Evolutionary conservation across 2,888 invertebrate genomes (phyloP), one percentile per base, ranked within the genome.

Genomic region (Drosophila helvetica): DNA sequence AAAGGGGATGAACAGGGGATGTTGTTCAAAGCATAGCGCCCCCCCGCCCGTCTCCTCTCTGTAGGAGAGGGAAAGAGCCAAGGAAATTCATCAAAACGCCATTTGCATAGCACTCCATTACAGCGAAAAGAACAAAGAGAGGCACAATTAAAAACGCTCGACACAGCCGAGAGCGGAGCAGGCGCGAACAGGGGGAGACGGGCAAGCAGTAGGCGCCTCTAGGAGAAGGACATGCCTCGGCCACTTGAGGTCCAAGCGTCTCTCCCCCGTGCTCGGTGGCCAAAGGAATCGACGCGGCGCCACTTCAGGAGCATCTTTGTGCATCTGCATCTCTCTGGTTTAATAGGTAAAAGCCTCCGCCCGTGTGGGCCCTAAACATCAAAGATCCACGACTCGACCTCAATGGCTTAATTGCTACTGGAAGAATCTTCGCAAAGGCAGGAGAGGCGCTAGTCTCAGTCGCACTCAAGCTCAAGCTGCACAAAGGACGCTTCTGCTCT

Each of bases 21-120:
- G 63, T 59, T 70, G 68, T 54, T 71, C 78, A 79, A 81, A 83
- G 84, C 66, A 19, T 17, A 79, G 78, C 81, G 79, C 82, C 69
- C 10, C 10, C 6, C 5, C 15, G 1, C 0, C 22, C n/a, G 22
- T 22, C 22, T 22, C 5, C 38, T 6, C 38, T n/a, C 38, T 15
- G 38, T 2, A 5, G 2, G 6, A 38, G 38, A 5, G 38, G 38
- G 65, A 73, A 74, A 66, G 67, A 79, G 83, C 77, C 74, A 86
- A 82, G 80, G 88, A 80, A 82, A 90, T 80, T 83, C 73, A 85
- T 80, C 73, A 89, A 87, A 88, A 88, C 88, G 80, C 84, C 89
- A 90, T 90, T 90, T 89, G 85, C 90, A 90, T 88, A 80, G 86
- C 89, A 87, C 80, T 87, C 85, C 80, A 89, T 90, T 88, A 86